Percentiles rank a stretch among this genome's conserved stretches.
phyloP scores from a whole-genome alignment of 2,888 invertebrate species.

The Ophraella communa region DNA sequence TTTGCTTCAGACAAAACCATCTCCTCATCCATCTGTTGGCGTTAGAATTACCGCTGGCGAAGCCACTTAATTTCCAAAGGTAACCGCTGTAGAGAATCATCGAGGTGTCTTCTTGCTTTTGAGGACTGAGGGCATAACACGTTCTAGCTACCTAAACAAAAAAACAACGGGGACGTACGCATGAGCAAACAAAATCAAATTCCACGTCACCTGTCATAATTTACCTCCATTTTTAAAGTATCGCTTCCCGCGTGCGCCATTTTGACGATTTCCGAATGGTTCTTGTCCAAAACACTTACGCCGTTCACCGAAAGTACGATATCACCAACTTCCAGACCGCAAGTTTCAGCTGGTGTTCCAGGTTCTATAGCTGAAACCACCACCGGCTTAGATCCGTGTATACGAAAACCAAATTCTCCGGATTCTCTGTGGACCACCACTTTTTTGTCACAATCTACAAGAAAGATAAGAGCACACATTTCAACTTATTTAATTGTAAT shows the following conservation, averaged over 20 bases:
- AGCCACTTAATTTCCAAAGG: slow-evolving; percentile 75
- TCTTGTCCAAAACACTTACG: slow-evolving; percentile 87
- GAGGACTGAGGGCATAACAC: slow-evolving; percentile 77
- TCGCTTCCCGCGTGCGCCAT: slow-evolving; percentile 90
- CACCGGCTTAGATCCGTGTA: slow-evolving; percentile 95
- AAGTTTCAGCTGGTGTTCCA: slow-evolving; percentile 91
- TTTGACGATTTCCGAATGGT: slow-evolving; percentile 92
- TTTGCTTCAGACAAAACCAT: slow-evolving; percentile 90
- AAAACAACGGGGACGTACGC: not conserved
- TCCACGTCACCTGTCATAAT: not conserved
- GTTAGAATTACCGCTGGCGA: slow-evolving; percentile 62
- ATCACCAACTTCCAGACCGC: slow-evolving; percentile 92
- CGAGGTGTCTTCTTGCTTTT: slow-evolving; percentile 68
- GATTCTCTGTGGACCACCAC: slow-evolving; percentile 82
- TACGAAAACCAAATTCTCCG: slow-evolving; percentile 93
- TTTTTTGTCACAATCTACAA: slow-evolving; percentile 82
- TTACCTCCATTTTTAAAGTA: slow-evolving; percentile 80
- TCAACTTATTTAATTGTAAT: no score
- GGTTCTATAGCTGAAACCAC: slow-evolving; percentile 95
- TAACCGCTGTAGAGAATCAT: slow-evolving; percentile 72
- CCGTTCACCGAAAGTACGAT: slow-evolving; percentile 92
- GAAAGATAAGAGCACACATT: no score
- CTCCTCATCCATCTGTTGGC: slow-evolving; percentile 81
- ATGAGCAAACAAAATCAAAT: not conserved
- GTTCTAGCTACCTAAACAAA: slow-evolving; percentile 77